Conservation (phyloP, 53 echinoderm and acorn worm species). For the Antedon mediterranea region DNA sequence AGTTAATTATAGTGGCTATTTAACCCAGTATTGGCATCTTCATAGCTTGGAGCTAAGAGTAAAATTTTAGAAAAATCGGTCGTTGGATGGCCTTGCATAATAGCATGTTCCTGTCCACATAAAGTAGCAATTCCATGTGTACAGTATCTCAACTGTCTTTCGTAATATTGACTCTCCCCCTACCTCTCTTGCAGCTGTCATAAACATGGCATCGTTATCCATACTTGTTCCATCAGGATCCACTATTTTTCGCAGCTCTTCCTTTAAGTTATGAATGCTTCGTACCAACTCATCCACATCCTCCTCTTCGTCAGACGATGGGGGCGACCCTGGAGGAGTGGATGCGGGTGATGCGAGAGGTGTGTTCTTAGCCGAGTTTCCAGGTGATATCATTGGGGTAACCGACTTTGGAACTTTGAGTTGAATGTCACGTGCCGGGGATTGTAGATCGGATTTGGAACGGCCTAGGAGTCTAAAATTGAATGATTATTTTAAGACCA, state of each 20-base stretch:
- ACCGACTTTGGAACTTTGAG: constrained; percentile 10
- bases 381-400: constrained; percentile 30
- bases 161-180: no score
- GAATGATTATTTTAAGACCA: background rate
- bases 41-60: no score
- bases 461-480: constrained; percentile 37
- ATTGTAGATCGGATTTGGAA: constrained; percentile 37
- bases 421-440: constrained; percentile 31
- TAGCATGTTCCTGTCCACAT: no score
- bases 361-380: constrained; percentile 17
- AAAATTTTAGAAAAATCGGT: no score
- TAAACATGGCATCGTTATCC: constrained; percentile 77
- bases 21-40: no score
- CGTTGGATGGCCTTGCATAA: no score
- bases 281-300: constrained; percentile 49
- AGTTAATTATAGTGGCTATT: no score
- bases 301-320: constrained; percentile 33
- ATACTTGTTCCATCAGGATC: constrained; percentile 37
- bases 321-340: constrained; percentile 46
- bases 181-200: constrained; percentile 91
- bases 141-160: no score
- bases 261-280: constrained; percentile 58
- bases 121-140: no score
- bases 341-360: constrained; percentile 43
- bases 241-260: constrained; percentile 37